A percentile compares a stretch with the other conserved stretches of the same genome.
Evolutionary conservation across 2,797 vertebrate genomes (phyloP).

Genomic region (Tenualosa ilisha): DNA sequence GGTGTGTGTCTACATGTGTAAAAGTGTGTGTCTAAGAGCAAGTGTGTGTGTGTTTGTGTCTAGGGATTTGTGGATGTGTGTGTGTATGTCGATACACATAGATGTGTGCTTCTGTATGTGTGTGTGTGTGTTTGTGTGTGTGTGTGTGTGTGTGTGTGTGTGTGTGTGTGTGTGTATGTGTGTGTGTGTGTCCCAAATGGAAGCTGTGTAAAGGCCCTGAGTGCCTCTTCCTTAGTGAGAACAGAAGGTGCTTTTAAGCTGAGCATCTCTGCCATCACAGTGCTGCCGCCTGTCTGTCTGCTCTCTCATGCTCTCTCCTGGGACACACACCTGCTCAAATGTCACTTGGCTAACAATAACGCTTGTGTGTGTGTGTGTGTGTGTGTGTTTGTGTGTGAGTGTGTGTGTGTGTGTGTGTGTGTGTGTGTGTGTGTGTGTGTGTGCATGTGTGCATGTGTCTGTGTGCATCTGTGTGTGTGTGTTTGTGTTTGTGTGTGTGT

Average conservation of each 20-base stretch:
- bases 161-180: background rate
- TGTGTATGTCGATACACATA: too few species aligned
- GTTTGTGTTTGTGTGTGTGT: background rate
- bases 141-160: background rate
- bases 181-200: background rate
- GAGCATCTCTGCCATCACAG: background rate
- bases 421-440: background rate
- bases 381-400: background rate
- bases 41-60: background rate
- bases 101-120: background rate
- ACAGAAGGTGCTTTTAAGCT: background rate
- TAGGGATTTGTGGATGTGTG: background rate
- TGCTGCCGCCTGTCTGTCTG: background rate
- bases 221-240: background rate
- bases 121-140: background rate
- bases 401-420: constrained; percentile 24
- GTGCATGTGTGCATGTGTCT: constrained; percentile 34
- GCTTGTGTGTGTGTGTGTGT: background rate
- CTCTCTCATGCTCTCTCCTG: background rate
- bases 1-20: background rate
- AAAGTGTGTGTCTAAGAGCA: background rate
- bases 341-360: constrained; percentile 57
- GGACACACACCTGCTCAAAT: background rate
- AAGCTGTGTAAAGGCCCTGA: background rate
- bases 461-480: constrained; percentile 25